phyloP scores from a whole-genome alignment of 2,888 invertebrate genomes.

The Iselma pallidipennis region DNA sequence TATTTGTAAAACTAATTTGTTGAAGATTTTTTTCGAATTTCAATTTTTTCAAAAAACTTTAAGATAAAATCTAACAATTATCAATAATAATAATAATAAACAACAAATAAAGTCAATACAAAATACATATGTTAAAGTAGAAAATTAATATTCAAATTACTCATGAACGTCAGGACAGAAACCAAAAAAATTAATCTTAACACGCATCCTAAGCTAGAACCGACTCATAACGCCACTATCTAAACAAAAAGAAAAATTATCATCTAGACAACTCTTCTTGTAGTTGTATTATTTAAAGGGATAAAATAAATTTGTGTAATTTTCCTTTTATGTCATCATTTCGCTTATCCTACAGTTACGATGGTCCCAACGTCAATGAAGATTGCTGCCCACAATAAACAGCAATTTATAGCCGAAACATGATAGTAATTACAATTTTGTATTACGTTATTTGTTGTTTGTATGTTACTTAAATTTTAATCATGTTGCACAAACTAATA shows the following conservation, averaged over 20 bases:
- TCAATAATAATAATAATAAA: no score
- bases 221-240: conserved; percentile 13
- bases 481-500: neutral
- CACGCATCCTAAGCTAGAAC: conserved; percentile 18
- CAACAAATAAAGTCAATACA: neutral
- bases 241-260: neutral
- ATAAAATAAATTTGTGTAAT: neutral
- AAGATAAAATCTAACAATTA: no score
- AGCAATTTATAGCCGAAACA: neutral
- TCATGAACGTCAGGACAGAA: neutral
- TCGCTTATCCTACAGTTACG: neutral
- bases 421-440: neutral
- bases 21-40: no score
- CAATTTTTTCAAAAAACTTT: no score
- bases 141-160: no score
- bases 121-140: neutral
- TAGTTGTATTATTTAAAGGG: neutral
- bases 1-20: neutral
- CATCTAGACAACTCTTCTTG: neutral
- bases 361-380: neutral
- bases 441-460: neutral
- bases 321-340: neutral
- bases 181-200: conserved; percentile 8
- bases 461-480: neutral
- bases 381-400: neutral